phyloP scores from a whole-genome alignment of 1,140 invertebrate genomes.

The Latrodectus geometricus region DNA sequence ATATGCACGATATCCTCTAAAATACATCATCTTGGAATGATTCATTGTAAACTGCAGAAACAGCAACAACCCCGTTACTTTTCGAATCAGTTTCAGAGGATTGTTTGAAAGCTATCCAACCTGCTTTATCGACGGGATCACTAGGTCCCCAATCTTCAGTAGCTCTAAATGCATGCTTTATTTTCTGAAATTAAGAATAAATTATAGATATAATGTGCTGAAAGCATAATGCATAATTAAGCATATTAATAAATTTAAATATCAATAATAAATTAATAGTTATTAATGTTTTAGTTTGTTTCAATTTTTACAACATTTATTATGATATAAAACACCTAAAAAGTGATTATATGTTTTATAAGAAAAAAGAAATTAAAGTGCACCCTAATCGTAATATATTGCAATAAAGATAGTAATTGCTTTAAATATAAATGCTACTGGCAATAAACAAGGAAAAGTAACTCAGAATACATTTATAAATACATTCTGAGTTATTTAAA shows the following conservation, averaged over 20 bases:
- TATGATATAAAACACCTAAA: too few species aligned
- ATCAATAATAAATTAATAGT: too few species aligned
- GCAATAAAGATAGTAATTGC: too few species aligned
- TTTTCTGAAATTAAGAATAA: conserved; percentile 69
- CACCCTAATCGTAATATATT: too few species aligned
- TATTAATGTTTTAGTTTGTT: too few species aligned
- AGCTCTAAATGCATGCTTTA: conserved; percentile 71
- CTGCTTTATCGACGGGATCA: conserved; percentile 65
- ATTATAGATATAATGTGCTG: background rate
- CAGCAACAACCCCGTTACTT: background rate
- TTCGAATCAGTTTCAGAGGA: background rate
- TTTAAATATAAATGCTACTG: too few species aligned
- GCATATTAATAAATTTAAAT: background rate
- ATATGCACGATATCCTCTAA: background rate
- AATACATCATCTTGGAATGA: conserved; percentile 28
- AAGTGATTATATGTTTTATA: too few species aligned
- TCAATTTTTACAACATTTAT: too few species aligned
- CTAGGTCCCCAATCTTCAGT: conserved; percentile 76
- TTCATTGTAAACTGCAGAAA: conserved; percentile 45
- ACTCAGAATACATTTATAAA: too few species aligned
- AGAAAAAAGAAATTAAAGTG: too few species aligned
- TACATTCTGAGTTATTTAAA: too few species aligned
- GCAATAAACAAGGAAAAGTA: too few species aligned
- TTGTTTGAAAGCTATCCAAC: conserved; percentile 45
- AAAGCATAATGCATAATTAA: background rate